Evolutionary conservation across 2,888 invertebrate genomes (phyloP).

Genomic region (Lathronympha strigana): DNA sequence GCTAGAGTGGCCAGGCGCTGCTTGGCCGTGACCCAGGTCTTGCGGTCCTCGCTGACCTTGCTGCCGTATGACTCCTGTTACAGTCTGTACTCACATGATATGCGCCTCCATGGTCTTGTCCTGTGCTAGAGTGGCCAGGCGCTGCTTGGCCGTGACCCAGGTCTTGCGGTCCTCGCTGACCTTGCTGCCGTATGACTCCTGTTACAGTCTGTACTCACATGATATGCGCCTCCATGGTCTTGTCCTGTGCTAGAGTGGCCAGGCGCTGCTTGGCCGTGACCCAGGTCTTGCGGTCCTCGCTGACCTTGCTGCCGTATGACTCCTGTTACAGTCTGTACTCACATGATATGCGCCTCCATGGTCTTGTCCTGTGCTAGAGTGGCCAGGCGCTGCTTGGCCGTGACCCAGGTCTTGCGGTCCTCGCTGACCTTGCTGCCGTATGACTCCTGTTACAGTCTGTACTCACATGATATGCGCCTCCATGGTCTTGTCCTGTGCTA

Average conservation of each 20-base stretch:
- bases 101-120: slow-evolving; percentile 58
- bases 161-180: slow-evolving; percentile 48
- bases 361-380: slow-evolving; percentile 51
- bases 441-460: background rate
- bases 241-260: slow-evolving; percentile 51
- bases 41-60: slow-evolving; percentile 50
- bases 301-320: slow-evolving; percentile 63
- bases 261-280: slow-evolving; percentile 57
- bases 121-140: slow-evolving; percentile 51
- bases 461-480: slow-evolving; percentile 54
- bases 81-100: slow-evolving; percentile 43
- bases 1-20: slow-evolving; percentile 50
- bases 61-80: slow-evolving; percentile 57
- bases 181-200: slow-evolving; percentile 61
- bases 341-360: slow-evolving; percentile 56
- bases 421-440: slow-evolving; percentile 61
- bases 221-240: slow-evolving; percentile 57
- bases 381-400: slow-evolving; percentile 54
- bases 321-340: background rate
- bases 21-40: slow-evolving; percentile 61
- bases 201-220: background rate
- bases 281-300: slow-evolving; percentile 54
- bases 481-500: slow-evolving; percentile 53
- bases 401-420: slow-evolving; percentile 56
- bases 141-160: slow-evolving; percentile 59